These are phyloP conservation scores for Lepidocyrtoides sp. DNA, from an alignment of 2,888 invertebrate species.

Conservation along the genomic window DNA sequence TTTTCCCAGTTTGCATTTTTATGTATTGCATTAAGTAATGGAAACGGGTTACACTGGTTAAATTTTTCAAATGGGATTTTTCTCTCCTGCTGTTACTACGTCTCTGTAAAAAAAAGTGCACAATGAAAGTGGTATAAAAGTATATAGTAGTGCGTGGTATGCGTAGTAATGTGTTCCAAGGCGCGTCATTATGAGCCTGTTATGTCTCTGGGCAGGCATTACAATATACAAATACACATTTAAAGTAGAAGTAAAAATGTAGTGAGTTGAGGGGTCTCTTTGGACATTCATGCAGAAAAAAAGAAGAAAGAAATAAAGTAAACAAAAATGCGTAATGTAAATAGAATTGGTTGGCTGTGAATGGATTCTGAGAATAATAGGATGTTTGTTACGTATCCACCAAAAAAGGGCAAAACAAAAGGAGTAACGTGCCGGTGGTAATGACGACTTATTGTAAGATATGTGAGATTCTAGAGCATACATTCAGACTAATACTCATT, in stretches of 20 bases:
- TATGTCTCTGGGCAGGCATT: conserved; percentile 3
- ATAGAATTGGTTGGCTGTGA: conserved; percentile 54
- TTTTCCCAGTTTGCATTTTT: conserved; percentile 59
- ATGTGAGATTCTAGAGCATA: conserved; percentile 69
- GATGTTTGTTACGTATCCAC: conserved; percentile 48
- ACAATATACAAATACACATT: conserved; percentile 4
- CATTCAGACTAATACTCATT: conserved; percentile 46
- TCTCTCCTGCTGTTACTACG: conserved; percentile 29
- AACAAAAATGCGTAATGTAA: conserved; percentile 70
- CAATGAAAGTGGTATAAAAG: conserved; percentile 50
- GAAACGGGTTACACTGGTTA: conserved; percentile 65
- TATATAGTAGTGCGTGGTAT: conserved; percentile 46
- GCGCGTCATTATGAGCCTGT: conserved; percentile 18
- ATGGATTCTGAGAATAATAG: conserved; percentile 1
- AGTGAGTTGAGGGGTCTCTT: background rate
- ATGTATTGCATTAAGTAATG: conserved; percentile 48
- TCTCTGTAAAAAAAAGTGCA: background rate
- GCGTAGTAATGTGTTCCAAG: conserved; percentile 45
- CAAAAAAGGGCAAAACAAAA: conserved; percentile 37
- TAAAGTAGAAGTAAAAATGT: background rate
- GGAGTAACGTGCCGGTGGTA: conserved; percentile 73
- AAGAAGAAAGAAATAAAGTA: conserved; percentile 53
- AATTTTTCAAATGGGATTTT: conserved; percentile 40
- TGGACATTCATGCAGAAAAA: background rate
- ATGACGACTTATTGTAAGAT: conserved; percentile 71